Evolutionary conservation across 1,140 invertebrate genomes (phyloP).

Genomic region (Papilio machaon): DNA sequence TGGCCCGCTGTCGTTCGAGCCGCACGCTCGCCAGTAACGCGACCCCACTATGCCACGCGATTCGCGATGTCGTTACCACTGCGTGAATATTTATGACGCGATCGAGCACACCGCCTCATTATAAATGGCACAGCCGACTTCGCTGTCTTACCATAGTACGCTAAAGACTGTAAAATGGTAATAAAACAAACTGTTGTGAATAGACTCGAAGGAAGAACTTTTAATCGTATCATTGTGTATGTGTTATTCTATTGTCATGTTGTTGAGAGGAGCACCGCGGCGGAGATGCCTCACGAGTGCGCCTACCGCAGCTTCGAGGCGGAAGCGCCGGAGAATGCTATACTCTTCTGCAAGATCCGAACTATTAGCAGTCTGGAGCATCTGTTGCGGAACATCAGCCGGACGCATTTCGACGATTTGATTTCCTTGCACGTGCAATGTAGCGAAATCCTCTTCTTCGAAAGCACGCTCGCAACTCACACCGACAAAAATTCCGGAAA

Average conservation of each 20-base stretch:
- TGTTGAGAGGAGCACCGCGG: slow-evolving; percentile 62
- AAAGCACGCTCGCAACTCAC: slow-evolving; percentile 84
- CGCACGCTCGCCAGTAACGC: slow-evolving; percentile 51
- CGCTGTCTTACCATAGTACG: slow-evolving; percentile 60
- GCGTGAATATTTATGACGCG: slow-evolving; percentile 79
- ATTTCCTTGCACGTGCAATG: slow-evolving; percentile 88
- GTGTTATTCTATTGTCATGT: slow-evolving; percentile 77
- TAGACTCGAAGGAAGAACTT: slow-evolving; percentile 71
- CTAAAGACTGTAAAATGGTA: slow-evolving; percentile 75
- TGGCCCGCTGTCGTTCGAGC: slow-evolving; percentile 70
- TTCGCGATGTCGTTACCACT: slow-evolving; percentile 70
- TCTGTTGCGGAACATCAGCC: slow-evolving; percentile 75
- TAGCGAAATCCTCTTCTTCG: slow-evolving; percentile 90
- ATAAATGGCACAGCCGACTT: slow-evolving; percentile 76
- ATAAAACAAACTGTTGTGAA: slow-evolving; percentile 75
- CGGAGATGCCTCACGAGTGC: slow-evolving; percentile 78
- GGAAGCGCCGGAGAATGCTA: slow-evolving; percentile 72
- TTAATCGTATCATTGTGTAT: slow-evolving; percentile 74
- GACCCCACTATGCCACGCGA: slow-evolving; percentile 68
- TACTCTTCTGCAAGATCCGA: slow-evolving; percentile 78
- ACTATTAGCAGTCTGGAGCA: slow-evolving; percentile 78
- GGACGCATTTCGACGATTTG: slow-evolving; percentile 79
- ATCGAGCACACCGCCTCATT: slow-evolving; percentile 63
- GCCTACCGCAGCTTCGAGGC: slow-evolving; percentile 73
- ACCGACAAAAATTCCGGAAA: slow-evolving; percentile 63